Base-by-base conservation (phyloP, 2,113 vertebrate species). In the Bufo bufo region DNA sequence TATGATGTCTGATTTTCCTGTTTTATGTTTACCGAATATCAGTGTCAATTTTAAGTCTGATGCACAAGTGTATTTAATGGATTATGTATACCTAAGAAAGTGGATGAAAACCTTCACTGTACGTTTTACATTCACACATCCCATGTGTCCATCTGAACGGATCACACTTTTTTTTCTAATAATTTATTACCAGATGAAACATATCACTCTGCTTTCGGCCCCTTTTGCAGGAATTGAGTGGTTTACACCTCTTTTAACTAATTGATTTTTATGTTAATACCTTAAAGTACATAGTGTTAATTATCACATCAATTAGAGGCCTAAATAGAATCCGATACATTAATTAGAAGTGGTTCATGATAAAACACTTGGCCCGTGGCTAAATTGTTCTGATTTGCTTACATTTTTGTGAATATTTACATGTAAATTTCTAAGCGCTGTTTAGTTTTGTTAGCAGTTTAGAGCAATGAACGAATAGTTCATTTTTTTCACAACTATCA, bases 191-290 rank as follows among this genome's bases (percentile, higher is more conserved):
- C 47, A 33, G 49, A 50, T 54, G 82, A 52, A 65, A 20, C 47
- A 33, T 69, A 84, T 84, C 69, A 66, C 43, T 66, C 82, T 17
- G 12, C 63, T 13, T 33, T 71, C 65, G 4, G 63, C 47, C n/a
- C 82, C 13, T 71, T 52, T 52, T 71, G 63, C 43, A 82, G 45
- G 43, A 8, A 20, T 47, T 6, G 33, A 84, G 66, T 19, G 61
- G 12, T 66, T 83, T 86, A 86, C 75, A 82, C 54, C 56, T 87
- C 17, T 75, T 65, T 82, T 82, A 74, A 63, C 66, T 59, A 82
- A 87, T 87, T 69, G 86, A 87, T 87, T 83, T 82, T 50, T 87
- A 82, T 87, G 86, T 87, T 59, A 87, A 72, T 82, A 82, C 58
- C 43, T 87, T 74, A 75, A 82, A 59, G 63, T 75, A 74, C 66